Evolutionary conservation across 2,113 vertebrate species (phyloP), one percentile per base, ranked within the genome.

Genomic region (Phaethornis superciliosus): DNA sequence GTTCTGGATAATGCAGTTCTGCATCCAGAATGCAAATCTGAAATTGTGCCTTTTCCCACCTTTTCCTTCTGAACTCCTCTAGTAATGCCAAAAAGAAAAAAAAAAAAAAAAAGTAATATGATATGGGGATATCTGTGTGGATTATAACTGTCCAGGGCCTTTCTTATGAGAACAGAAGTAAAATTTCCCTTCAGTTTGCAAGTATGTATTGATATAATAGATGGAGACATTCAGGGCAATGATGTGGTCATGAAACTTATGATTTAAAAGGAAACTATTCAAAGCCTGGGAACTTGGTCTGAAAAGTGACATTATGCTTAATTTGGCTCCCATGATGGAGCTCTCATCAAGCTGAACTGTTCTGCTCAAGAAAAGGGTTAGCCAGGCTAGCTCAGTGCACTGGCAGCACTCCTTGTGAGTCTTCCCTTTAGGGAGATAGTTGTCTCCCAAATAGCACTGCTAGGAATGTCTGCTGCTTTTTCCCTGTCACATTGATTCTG

Each of bases 261-360:
- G 76, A 91, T 83, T 96, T 93, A 59, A 85, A 68, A 85, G 88
- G 91, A 94, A 95, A 75, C 89, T 75, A 81, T 60, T 91, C 68
- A 60, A 93, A 90, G 85, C 76, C 94, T 90, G 93, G 72, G 88
- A 95, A 94, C 91, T 83, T 81, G 33, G 33, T 90, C 79, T 95
- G 89, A 85, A 93, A 95, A 88, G 68, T 85, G 85, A 93, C 88
- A 83, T 89, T 89, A 58, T 78, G 81, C 91, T 74, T 93, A 85
- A 94, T 85, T 95, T 27, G 33, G 85, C 47, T 93, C 81, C 81
- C 76, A 83, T 77, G 93, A 70, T 85, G 88, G 64, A 80, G 49
- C 21, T 93, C 51, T 68, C 68, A 75, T 88, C 79, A 82, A 68
- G 42, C 51, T 85, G 81, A 85, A 82, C 70, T 77, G 12, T 80